These are phyloP conservation scores for Nematopogon swammerdamellus DNA, from an alignment of 2,888 invertebrate species.

Conservation along the genomic window DNA sequence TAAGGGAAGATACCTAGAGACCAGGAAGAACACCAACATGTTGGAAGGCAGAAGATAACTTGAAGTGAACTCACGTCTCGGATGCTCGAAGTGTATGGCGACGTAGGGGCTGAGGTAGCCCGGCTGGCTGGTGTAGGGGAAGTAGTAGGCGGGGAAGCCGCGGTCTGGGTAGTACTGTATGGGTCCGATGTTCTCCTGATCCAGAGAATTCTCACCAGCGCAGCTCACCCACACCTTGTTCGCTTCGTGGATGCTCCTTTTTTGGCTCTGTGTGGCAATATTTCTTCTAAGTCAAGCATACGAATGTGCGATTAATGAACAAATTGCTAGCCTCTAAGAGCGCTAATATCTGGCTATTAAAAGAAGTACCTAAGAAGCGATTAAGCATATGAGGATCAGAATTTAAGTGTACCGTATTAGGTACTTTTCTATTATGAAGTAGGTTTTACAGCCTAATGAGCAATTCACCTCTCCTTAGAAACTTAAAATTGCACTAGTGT, in stretches of 20 bases:
- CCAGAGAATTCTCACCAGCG: constrained; percentile 71
- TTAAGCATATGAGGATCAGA: not conserved
- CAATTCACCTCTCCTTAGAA: too few species aligned
- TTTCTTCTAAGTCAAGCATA: too few species aligned
- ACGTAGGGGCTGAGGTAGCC: constrained; percentile 83
- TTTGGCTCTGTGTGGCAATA: too few species aligned
- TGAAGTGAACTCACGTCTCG: constrained; percentile 27
- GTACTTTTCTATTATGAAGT: too few species aligned
- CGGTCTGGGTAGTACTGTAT: constrained; percentile 67
- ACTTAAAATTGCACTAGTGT: too few species aligned
- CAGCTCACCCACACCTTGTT: constrained; percentile 81
- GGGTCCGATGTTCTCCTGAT: constrained; percentile 72
- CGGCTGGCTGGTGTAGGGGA: constrained; percentile 63
- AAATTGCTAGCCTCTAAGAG: not conserved
- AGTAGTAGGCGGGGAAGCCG: constrained; percentile 68
- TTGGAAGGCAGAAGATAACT: too few species aligned
- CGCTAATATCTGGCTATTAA: too few species aligned
- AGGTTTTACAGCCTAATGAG: too few species aligned
- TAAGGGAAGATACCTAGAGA: too few species aligned
- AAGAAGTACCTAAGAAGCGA: too few species aligned
- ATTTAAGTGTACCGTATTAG: too few species aligned
- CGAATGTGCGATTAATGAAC: not conserved
- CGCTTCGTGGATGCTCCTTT: constrained; percentile 22
- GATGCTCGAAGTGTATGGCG: constrained; percentile 39
- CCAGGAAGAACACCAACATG: too few species aligned